A percentile compares a stretch with the other conserved stretches of the same genome.
These are phyloP conservation scores for Cosmia trapezina DNA, from an alignment of 2,888 invertebrate species.

Conservation along the genomic window DNA sequence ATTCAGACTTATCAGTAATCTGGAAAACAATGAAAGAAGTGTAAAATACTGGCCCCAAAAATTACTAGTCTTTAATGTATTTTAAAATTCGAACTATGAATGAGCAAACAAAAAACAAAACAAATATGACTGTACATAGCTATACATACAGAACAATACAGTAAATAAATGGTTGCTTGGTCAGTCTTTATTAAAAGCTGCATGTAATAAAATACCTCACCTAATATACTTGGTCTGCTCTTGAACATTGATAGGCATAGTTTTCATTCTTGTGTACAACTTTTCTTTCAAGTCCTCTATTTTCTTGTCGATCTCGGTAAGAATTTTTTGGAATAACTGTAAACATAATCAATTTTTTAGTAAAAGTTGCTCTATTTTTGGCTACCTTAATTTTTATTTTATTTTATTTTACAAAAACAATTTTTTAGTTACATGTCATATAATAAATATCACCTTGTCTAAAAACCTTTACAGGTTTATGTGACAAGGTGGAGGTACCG, in stretches of 20 bases:
- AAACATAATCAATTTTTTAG: slow-evolving; percentile 42
- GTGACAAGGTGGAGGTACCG: too few relatives aligned
- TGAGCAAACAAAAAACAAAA: neutral
- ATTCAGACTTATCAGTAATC: slow-evolving; percentile 85
- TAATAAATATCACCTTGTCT: too few relatives aligned
- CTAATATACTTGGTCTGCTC: slow-evolving; percentile 98
- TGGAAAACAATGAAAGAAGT: slow-evolving; percentile 50
- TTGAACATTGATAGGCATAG: slow-evolving; percentile 97
- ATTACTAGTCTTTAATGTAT: neutral
- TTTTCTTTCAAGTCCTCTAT: slow-evolving; percentile 95
- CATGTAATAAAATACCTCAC: slow-evolving; percentile 79
- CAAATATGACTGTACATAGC: neutral
- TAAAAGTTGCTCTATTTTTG: too few relatives aligned
- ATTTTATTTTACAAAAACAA: too few relatives aligned
- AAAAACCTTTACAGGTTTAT: too few relatives aligned
- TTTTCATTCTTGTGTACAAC: slow-evolving; percentile 95
- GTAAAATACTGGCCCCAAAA: neutral
- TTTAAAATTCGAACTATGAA: neutral
- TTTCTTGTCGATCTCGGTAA: slow-evolving; percentile 97
- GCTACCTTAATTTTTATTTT: too few relatives aligned
- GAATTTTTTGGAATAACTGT: slow-evolving; percentile 95
- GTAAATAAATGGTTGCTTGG: neutral
- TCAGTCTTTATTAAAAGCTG: neutral
- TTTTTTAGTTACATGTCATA: too few relatives aligned
- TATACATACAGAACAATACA: neutral